These are phyloP conservation scores for Drosophila nigritarsus DNA, from an alignment of 2,888 invertebrate species.

Conservation along the genomic window DNA sequence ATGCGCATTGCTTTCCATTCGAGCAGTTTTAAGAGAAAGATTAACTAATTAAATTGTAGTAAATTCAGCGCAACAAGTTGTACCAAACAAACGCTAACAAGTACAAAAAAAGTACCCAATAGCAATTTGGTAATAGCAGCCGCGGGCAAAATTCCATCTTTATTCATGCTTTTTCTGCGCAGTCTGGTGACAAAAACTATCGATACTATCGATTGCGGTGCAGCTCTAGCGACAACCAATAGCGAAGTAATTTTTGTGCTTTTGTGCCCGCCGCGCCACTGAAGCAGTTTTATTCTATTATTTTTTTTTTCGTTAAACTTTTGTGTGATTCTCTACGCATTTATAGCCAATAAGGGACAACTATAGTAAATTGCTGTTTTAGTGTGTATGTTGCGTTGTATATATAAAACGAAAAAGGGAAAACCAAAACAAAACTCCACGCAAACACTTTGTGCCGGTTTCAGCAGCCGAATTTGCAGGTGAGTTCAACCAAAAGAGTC, in stretches of 20 bases:
- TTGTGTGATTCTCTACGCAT: conserved; percentile 55
- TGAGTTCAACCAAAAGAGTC: conserved; percentile 42
- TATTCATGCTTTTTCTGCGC: conserved; percentile 43
- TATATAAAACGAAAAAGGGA: conserved; percentile 17
- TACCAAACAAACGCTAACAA: conserved; percentile 36
- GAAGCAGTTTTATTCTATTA: conserved; percentile 54
- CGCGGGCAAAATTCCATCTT: conserved; percentile 39
- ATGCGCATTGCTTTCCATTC: conserved; percentile 40
- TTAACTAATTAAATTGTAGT: neutral
- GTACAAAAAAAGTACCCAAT: conserved; percentile 10
- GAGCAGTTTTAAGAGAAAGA: conserved; percentile 6
- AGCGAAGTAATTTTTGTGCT: conserved; percentile 59
- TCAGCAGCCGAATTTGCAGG: conserved; percentile 54
- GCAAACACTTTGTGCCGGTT: conserved; percentile 59
- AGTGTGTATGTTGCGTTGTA: conserved; percentile 49
- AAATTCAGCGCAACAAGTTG: neutral
- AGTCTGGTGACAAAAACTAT: conserved; percentile 30
- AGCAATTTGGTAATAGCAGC: conserved; percentile 7
- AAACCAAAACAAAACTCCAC: conserved; percentile 45
- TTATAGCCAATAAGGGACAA: conserved; percentile 46
- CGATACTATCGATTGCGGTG: conserved; percentile 45
- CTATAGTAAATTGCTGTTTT: conserved; percentile 35
- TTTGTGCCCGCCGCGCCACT: conserved; percentile 64
- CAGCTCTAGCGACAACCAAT: conserved; percentile 43
- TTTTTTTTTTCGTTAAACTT: conserved; percentile 60